Percentiles rank a stretch among this genome's conserved stretches.
Evolutionary conservation across 1,140 invertebrate genomes (phyloP).

Genomic region (Sitophilus oryzae): DNA sequence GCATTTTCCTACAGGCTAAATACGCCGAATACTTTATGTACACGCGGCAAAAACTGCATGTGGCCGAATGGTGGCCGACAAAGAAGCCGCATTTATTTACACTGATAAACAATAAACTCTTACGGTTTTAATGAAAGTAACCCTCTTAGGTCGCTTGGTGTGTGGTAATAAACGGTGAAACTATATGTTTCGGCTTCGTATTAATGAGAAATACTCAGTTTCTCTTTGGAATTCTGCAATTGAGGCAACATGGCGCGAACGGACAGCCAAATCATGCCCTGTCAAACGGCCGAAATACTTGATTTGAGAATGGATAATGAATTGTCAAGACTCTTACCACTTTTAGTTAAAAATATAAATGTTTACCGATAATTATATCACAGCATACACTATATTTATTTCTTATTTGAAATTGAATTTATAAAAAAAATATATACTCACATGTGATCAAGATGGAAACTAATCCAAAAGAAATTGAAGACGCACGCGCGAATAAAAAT

Average conservation of each 20-base stretch:
- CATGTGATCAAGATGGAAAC: slow-evolving; percentile 60
- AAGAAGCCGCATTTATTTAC: slow-evolving; percentile 3
- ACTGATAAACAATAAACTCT: not conserved
- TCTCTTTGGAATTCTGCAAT: slow-evolving; percentile 17
- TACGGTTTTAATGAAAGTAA: not conserved
- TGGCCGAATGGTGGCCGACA: slow-evolving; percentile 26
- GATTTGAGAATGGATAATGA: slow-evolving; percentile 4
- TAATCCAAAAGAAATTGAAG: slow-evolving; percentile 50
- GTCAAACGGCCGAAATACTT: slow-evolving; percentile 29
- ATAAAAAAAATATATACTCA: slow-evolving; percentile 45
- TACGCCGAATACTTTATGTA: slow-evolving; percentile 9
- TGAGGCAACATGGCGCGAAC: slow-evolving; percentile 44
- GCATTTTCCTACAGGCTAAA: no score
- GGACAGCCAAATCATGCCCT: slow-evolving; percentile 37
- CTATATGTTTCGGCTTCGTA: not conserved
- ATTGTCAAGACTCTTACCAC: not conserved
- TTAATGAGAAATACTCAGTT: slow-evolving; percentile 6
- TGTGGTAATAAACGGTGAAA: not conserved
- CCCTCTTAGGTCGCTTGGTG: not conserved
- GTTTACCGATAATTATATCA: slow-evolving; percentile 7
- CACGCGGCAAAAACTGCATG: slow-evolving; percentile 35
- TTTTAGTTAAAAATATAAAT: not conserved
- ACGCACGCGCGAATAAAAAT: slow-evolving; percentile 26
- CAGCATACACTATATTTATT: slow-evolving; percentile 2
- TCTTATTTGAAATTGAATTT: slow-evolving; percentile 10